Percentiles rank a stretch among this genome's conserved stretches.
phyloP scores from a whole-genome alignment of 1,140 invertebrate genomes.

The Geopemphigus sp. region DNA sequence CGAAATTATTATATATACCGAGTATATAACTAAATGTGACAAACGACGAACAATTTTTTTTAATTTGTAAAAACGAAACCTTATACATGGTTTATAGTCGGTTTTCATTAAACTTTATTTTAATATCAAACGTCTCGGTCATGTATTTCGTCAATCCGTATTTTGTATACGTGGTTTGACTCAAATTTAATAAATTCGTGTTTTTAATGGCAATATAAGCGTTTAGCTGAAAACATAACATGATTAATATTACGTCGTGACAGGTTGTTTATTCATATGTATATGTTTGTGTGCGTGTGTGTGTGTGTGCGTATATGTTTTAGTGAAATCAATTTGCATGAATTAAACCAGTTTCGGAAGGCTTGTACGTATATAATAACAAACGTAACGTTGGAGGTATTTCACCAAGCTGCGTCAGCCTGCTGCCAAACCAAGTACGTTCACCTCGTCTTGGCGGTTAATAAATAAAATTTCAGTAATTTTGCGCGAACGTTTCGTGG shows the following conservation, averaged over 20 bases:
- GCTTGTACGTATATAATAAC: neutral
- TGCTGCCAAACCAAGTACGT: slow-evolving; percentile 4
- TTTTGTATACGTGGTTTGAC: neutral
- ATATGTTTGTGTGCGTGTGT: neutral
- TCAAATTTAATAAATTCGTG: neutral
- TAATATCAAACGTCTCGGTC: too few relatives aligned
- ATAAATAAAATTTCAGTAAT: neutral
- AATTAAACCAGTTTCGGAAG: slow-evolving; percentile 12
- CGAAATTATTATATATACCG: too few relatives aligned
- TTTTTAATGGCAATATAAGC: neutral
- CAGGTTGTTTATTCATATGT: neutral
- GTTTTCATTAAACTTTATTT: too few relatives aligned
- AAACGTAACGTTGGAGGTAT: slow-evolving; percentile 12
- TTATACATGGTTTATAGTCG: too few relatives aligned
- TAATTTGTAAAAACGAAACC: too few relatives aligned
- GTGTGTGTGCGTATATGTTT: neutral
- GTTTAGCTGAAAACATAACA: neutral
- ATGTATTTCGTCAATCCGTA: neutral
- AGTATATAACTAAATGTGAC: too few relatives aligned
- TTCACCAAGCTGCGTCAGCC: neutral
- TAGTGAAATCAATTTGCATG: slow-evolving; percentile 17
- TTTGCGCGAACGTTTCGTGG: neutral
- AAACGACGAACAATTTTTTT: too few relatives aligned
- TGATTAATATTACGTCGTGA: neutral
- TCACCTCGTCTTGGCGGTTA: neutral